Evolutionary conservation across 2,888 invertebrate genomes (phyloP).

Genomic region (Polietes domitor): DNA sequence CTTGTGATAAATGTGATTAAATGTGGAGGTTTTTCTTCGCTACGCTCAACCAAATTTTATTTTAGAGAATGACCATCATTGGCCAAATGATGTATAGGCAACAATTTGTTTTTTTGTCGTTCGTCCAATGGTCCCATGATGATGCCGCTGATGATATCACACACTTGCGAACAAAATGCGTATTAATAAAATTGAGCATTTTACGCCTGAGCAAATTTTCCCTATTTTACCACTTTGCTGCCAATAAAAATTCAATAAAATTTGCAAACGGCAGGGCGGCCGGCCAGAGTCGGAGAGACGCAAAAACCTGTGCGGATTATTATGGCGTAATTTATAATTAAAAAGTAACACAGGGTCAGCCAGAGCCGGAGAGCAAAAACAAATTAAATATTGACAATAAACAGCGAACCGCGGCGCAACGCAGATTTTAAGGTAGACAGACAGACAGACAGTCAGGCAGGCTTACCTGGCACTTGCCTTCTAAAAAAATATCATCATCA

Average conservation of each 20-base stretch:
- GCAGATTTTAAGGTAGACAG: slow-evolving; percentile 16
- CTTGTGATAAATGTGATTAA: slow-evolving; percentile 6
- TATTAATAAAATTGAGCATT: slow-evolving; percentile 3
- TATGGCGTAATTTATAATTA: background rate
- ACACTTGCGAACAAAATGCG: background rate
- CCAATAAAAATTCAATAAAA: slow-evolving; percentile 4
- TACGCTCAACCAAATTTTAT: background rate
- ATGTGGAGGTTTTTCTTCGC: background rate
- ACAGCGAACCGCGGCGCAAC: too few species aligned
- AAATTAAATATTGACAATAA: slow-evolving; percentile 18
- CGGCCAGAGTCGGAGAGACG: background rate
- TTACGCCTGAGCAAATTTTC: background rate
- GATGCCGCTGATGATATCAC: background rate
- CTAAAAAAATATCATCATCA: too few species aligned
- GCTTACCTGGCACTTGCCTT: too few species aligned
- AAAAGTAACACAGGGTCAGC: background rate
- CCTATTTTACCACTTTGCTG: background rate
- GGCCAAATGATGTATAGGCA: too few species aligned
- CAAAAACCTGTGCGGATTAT: background rate
- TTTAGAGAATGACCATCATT: background rate
- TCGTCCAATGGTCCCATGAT: background rate
- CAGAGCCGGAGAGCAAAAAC: background rate
- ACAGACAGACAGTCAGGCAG: too few species aligned
- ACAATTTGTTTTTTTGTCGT: background rate
- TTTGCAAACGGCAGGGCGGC: background rate